Evolutionary conservation across 1,140 invertebrate species (phyloP), one percentile per base, ranked within the genome.

Genomic region (Latrodectus geometricus): DNA sequence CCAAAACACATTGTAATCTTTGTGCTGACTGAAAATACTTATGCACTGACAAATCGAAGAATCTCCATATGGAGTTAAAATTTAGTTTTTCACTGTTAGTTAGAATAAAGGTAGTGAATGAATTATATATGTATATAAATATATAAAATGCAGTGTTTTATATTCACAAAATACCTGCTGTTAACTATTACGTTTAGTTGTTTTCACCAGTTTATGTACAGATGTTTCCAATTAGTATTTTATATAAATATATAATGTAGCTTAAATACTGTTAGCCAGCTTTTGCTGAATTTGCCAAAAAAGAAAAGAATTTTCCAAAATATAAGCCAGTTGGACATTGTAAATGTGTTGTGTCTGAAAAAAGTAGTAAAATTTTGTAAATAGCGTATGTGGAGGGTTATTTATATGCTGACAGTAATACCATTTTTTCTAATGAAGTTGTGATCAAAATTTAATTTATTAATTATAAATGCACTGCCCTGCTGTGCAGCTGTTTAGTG

Each of bases 271-370:
- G 70, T 35, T 78, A 61, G 73, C 73, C 74, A 85, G 74, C 73
- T 85, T 83, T 85, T 85, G 74, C 65, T 70, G 61, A 78, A 86
- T 48, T 77, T 86, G 83, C 83, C 83, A 86, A 86, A 86, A 50
- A 65, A 86, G 35, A 35, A 35, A 35, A 77, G 74, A 66, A 35
- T 86, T 83, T 78, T 78, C 74, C 74, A 70, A 56, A n/a, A 52
- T 84, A 84, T 20, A 14, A 61, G 54, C 11, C 11, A 14, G 49
- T 68, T 75, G 61, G n/a, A 54, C 52, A 23, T 50, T 84, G 79
- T 84, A 76, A 76, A 66, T 54, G 61, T 74, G 20, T 65, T 65
- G 56, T 74, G 23, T 56, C 65, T 35, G 65, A 80, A 61, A 11
- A 61, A 61, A 2, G 11, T 61, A 11, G 11, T 61, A 61, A 14